Evolutionary conservation across 2,113 vertebrate species (phyloP).

Genomic region (Pituophis catenifer): DNA sequence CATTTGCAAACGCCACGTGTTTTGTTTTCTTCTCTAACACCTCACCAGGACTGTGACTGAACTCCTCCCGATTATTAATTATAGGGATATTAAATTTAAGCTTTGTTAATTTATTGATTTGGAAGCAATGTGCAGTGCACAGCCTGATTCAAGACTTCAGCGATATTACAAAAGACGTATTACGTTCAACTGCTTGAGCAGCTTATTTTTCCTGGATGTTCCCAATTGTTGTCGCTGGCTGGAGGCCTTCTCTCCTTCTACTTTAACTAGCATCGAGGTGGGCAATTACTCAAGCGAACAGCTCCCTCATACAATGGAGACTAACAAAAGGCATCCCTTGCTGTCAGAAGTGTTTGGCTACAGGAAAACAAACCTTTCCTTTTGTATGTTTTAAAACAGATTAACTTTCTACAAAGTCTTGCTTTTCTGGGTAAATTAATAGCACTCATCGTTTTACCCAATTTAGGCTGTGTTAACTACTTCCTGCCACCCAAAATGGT

Average conservation of each 20-base stretch:
- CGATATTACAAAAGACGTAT: background rate
- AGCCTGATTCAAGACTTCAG: background rate
- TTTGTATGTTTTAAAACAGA: slow-evolving; percentile 13
- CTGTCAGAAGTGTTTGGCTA: background rate
- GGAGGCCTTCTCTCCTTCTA: slow-evolving; percentile 20
- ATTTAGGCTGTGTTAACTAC: slow-evolving; percentile 2
- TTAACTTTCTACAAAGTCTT: slow-evolving; percentile 17
- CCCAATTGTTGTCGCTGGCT: slow-evolving; percentile 6
- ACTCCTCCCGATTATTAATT: background rate
- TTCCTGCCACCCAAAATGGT: background rate
- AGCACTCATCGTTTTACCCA: background rate
- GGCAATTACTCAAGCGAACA: slow-evolving; percentile 3
- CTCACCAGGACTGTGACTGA: background rate
- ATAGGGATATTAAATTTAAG: slow-evolving; percentile 1
- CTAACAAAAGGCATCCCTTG: background rate
- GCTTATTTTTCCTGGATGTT: background rate
- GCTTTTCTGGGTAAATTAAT: slow-evolving; percentile 6
- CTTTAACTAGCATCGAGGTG: slow-evolving; percentile 18
- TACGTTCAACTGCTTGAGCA: slow-evolving; percentile 4
- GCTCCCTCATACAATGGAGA: background rate
- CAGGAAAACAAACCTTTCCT: slow-evolving; percentile 16
- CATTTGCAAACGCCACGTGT: background rate
- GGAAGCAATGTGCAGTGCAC: background rate
- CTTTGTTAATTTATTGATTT: slow-evolving; percentile 14
- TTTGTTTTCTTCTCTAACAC: background rate